A percentile compares a stretch with the other conserved stretches of the same genome.
These are phyloP conservation scores for Agonopterix alstromeriana DNA, from an alignment of 2,888 invertebrate species.

Conservation along the genomic window DNA sequence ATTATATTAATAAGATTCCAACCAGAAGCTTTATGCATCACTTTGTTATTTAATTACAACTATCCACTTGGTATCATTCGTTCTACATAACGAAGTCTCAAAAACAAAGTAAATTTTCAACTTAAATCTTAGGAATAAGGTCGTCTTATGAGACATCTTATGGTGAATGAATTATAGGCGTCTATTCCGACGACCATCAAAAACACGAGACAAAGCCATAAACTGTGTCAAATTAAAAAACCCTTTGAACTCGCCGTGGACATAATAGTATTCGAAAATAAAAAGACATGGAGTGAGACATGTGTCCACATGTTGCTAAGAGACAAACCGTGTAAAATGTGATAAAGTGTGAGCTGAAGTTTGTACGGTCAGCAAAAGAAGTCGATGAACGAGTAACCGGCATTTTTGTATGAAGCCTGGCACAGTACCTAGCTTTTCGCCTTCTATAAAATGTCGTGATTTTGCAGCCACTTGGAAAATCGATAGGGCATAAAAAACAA, in stretches of 20 bases:
- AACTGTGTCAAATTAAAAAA: constrained; percentile 71
- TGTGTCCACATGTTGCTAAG: constrained; percentile 63
- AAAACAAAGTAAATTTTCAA: neutral
- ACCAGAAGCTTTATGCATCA: neutral
- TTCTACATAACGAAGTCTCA: too few relatives aligned
- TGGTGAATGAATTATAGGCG: constrained; percentile 18
- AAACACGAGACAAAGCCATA: constrained; percentile 50
- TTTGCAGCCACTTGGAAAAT: too few relatives aligned
- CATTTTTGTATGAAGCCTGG: too few relatives aligned
- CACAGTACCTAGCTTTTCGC: too few relatives aligned
- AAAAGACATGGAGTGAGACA: constrained; percentile 61
- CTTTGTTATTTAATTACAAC: constrained; percentile 34
- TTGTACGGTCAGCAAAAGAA: too few relatives aligned
- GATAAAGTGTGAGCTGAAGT: constrained; percentile 41
- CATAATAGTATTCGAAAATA: constrained; percentile 61
- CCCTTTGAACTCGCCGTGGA: constrained; percentile 65
- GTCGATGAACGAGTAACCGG: too few relatives aligned
- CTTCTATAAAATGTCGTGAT: too few relatives aligned
- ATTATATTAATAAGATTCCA: too few relatives aligned
- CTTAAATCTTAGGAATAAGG: neutral
- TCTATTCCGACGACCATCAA: constrained; percentile 42
- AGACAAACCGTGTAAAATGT: constrained; percentile 63
- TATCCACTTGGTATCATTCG: constrained; percentile 11
- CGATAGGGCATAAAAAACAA: too few relatives aligned
- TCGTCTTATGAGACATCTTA: neutral